A percentile compares a stretch with the other conserved stretches of the same genome.
phyloP scores from a whole-genome alignment of 2,113 vertebrate species.

The Lanius ludovicianus region DNA sequence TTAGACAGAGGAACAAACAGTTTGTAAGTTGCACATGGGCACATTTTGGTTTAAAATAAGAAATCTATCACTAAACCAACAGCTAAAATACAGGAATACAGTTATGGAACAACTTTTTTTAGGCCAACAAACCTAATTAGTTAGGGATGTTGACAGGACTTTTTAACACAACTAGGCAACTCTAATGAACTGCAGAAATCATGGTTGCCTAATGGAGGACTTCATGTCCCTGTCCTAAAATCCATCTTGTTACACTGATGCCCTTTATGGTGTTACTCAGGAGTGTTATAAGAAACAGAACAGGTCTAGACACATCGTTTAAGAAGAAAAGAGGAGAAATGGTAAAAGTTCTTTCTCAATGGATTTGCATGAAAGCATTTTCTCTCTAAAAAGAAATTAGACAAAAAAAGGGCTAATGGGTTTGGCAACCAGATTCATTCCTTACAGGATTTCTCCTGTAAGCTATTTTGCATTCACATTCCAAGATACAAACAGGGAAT shows the following conservation, averaged over 20 bases:
- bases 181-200: neutral
- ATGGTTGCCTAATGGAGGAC: neutral
- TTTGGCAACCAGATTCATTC: neutral
- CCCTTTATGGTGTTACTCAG: neutral
- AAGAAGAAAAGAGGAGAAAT: neutral
- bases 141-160: neutral
- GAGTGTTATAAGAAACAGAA: neutral
- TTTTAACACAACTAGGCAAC: neutral
- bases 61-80: neutral
- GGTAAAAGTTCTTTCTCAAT: neutral
- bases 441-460: neutral
- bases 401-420: neutral
- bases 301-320: neutral
- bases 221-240: neutral
- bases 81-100: neutral
- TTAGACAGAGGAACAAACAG: neutral
- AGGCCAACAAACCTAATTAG: neutral
- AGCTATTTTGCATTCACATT: conserved; percentile 22
- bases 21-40: neutral
- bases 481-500: neutral
- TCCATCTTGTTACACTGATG: neutral
- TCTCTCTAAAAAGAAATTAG: neutral
- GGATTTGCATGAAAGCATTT: neutral
- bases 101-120: neutral
- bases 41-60: neutral